A percentile compares a stretch with the other conserved stretches of the same genome.
phyloP scores from a whole-genome alignment of 1,140 invertebrate species.

The Drosophila bifasciata region DNA sequence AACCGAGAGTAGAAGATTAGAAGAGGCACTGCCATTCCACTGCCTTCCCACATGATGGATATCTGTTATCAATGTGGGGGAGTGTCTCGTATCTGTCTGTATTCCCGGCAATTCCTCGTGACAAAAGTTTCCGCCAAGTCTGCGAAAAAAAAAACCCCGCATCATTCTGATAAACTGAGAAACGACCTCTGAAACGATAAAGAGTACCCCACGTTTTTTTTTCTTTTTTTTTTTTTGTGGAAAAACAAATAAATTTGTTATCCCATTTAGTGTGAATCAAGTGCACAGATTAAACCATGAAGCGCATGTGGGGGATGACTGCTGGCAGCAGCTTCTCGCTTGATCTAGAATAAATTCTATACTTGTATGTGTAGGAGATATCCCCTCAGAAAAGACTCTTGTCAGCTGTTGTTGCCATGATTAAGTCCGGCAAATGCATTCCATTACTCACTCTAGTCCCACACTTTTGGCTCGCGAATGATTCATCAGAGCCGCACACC shows the following conservation, averaged over 20 bases:
- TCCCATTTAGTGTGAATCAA: constrained; percentile 52
- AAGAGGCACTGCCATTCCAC: background rate
- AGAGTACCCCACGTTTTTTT: background rate
- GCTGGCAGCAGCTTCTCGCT: too few species aligned
- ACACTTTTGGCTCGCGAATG: constrained; percentile 16
- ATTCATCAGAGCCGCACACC: constrained; percentile 1
- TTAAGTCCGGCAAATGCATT: constrained; percentile 14
- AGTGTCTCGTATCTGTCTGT: background rate
- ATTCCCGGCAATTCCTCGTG: constrained; percentile 49
- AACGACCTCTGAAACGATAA: constrained; percentile 14
- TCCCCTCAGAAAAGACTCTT: too few species aligned
- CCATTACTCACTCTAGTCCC: constrained; percentile 19
- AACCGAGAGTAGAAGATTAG: too few species aligned
- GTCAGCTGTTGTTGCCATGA: background rate
- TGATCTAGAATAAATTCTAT: too few species aligned
- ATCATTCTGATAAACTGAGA: constrained; percentile 69
- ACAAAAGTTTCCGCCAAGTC: constrained; percentile 77
- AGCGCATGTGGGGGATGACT: background rate
- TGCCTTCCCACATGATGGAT: constrained; percentile 2
- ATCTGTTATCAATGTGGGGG: constrained; percentile 1
- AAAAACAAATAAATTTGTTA: constrained; percentile 33
- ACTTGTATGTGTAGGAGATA: too few species aligned
- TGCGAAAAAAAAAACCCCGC: constrained; percentile 42
- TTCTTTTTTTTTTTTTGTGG: background rate
- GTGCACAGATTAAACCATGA: constrained; percentile 30